A percentile compares a stretch with the other conserved stretches of the same genome.
Evolutionary conservation across 2,797 vertebrate genomes (phyloP).

Genomic region (Ibycter americanus): DNA sequence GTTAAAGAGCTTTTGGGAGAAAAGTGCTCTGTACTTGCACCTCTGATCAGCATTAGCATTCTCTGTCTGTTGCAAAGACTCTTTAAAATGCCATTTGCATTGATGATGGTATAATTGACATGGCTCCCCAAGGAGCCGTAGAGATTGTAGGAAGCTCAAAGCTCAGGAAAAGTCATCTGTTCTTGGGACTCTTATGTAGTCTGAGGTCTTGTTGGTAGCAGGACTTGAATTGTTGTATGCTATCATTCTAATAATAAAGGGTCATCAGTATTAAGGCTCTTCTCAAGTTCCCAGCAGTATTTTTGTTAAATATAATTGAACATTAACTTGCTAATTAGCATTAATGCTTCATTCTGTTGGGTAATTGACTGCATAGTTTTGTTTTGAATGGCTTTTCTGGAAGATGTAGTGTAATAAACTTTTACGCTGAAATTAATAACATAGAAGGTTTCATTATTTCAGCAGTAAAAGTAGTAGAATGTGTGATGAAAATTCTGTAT

Average conservation of each 20-base stretch:
- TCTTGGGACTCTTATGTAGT: slow-evolving; percentile 54
- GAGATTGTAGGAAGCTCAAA: slow-evolving; percentile 63
- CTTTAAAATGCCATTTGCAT: slow-evolving; percentile 78
- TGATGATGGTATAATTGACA: slow-evolving; percentile 76
- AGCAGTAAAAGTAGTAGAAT: neutral
- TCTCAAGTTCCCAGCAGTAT: slow-evolving; percentile 35
- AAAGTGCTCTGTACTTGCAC: neutral
- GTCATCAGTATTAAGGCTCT: neutral
- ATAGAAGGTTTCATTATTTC: neutral
- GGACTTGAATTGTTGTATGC: slow-evolving; percentile 35
- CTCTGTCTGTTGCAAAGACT: slow-evolving; percentile 41
- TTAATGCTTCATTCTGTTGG: slow-evolving; percentile 26
- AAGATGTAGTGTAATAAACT: neutral
- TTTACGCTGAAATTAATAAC: slow-evolving; percentile 13
- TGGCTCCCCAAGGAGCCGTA: slow-evolving; percentile 68
- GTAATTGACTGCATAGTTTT: slow-evolving; percentile 4
- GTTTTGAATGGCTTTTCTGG: slow-evolving; percentile 12
- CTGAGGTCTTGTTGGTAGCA: slow-evolving; percentile 43
- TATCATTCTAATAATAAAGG: slow-evolving; percentile 55
- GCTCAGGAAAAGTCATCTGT: slow-evolving; percentile 67
- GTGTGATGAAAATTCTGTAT: neutral
- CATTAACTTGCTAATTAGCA: slow-evolving; percentile 48
- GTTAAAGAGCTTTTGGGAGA: slow-evolving; percentile 46
- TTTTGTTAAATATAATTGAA: slow-evolving; percentile 50
- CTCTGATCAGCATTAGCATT: slow-evolving; percentile 70